These are phyloP conservation scores for Venustaconcha ellipsiformis DNA, from an alignment of 1,140 invertebrate species.

Conservation along the genomic window DNA sequence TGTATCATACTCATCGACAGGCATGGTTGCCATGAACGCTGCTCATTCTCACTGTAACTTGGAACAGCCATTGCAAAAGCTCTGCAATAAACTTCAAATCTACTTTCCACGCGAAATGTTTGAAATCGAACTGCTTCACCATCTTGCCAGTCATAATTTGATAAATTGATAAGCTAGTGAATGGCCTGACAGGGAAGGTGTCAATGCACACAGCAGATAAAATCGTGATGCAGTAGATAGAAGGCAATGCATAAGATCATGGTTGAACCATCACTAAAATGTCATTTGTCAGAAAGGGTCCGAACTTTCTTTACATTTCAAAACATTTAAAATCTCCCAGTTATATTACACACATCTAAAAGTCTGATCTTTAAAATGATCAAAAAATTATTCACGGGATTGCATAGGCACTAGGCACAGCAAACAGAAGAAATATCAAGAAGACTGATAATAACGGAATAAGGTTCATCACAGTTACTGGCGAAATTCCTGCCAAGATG, in stretches of 20 bases:
- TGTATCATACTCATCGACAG: constrained; percentile 32
- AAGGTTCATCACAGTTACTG: constrained; percentile 31
- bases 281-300: not conserved
- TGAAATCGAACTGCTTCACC: constrained; percentile 18
- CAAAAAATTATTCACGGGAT: not conserved
- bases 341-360: constrained; percentile 23
- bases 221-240: constrained; percentile 37
- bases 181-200: constrained; percentile 23
- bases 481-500: constrained; percentile 5
- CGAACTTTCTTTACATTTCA: constrained; percentile 1
- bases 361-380: not conserved
- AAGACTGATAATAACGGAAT: not conserved
- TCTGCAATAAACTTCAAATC: no score
- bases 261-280: not conserved
- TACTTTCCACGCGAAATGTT: constrained; percentile 27
- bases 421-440: not conserved
- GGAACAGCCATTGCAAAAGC: constrained; percentile 22
- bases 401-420: constrained; percentile 2
- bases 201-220: constrained; percentile 41
- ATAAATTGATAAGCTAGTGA: constrained; percentile 46
- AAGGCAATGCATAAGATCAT: not conserved
- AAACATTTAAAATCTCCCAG: constrained; percentile 19
- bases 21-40: constrained; percentile 33
- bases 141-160: constrained; percentile 42
- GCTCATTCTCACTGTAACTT: constrained; percentile 36